Evolutionary conservation across 2,888 invertebrate genomes (phyloP).

Genomic region (Xiphydria camelus): DNA sequence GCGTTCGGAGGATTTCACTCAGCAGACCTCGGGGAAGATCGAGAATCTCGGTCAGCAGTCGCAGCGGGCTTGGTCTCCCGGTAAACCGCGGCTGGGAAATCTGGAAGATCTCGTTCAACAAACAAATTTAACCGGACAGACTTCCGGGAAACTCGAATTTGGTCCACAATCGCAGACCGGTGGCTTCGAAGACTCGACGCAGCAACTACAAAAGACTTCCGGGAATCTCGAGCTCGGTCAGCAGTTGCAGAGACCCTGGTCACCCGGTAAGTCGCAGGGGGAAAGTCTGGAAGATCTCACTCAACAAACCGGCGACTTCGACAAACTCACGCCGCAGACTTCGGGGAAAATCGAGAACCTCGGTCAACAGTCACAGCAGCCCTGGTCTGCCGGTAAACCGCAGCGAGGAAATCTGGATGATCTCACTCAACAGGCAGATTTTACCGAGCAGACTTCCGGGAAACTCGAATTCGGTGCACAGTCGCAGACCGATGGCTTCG

Average conservation of each 20-base stretch:
- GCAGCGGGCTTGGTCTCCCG: conserved; percentile 7
- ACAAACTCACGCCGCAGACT: conserved; percentile 22
- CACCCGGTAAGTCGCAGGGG: conserved; percentile 13
- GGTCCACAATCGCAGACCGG: conserved; percentile 22
- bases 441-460: conserved; percentile 23
- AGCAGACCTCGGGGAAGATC: conserved; percentile 17
- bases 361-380: conserved; percentile 9
- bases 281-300: conserved; percentile 22
- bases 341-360: conserved; percentile 7
- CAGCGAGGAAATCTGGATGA: conserved; percentile 16
- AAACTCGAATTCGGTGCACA: conserved; percentile 25
- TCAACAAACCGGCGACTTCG: conserved; percentile 12
- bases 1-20: not conserved
- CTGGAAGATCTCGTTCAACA: conserved; percentile 16
- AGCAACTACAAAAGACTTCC: conserved; percentile 18
- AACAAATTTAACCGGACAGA: conserved; percentile 25
- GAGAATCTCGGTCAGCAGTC: conserved; percentile 9
- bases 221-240: conserved; percentile 24
- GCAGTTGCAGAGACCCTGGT: conserved; percentile 8
- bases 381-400: conserved; percentile 7
- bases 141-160: not conserved
- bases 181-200: conserved; percentile 25
- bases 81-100: no score
- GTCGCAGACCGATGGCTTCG: conserved; percentile 17
- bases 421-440: conserved; percentile 26